Evolutionary conservation across 2,888 invertebrate genomes (phyloP), one percentile per base, ranked within the genome.

Genomic region (Cosmia trapezina): DNA sequence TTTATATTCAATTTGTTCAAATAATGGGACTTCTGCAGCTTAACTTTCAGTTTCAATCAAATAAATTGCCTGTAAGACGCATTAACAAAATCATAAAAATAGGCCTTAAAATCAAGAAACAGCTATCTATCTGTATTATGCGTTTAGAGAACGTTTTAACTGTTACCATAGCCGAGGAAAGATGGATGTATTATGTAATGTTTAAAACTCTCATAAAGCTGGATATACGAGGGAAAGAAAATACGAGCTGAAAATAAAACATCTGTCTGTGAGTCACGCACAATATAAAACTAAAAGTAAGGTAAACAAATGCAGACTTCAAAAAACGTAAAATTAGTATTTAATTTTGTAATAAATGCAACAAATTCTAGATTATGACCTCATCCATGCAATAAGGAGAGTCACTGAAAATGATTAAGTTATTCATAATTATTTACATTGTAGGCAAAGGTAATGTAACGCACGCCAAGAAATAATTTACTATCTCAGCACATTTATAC

Each of bases 181-280:
- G 89, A 91, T 89, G 85, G 87, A 89, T 89, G 90, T 89, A 90
- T 92, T 93, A 92, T 93, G 93, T 91, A 92, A 94, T 89, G 89
- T 91, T 89, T 89, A 87, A 91, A 92, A 90, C 91, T 91, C 88
- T 91, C 92, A 92, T 93, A 94, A 93, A 94, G 89, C 89, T 89
- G 90, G 89, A 92, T 92, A 92, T 92, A 92, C 90, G 90, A 91
- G 85, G 89, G 86, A 89, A 89, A 89, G 89, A 90, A 90, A 90
- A 90, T 90, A 90, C 87, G 83, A 85, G 86, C 90, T 88, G 88
- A 90, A 92, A 93, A 94, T 94, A 94, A 93, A 93, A 93, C 94
- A 92, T 93, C 92, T 93, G 94, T 90, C 88, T 88, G 87, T 92
- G 92, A 94, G 88, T 93, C 93, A 93, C 90, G 89, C 85, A 88